phyloP scores from a whole-genome alignment of 2,888 invertebrate species.

The Junonia oenone region DNA sequence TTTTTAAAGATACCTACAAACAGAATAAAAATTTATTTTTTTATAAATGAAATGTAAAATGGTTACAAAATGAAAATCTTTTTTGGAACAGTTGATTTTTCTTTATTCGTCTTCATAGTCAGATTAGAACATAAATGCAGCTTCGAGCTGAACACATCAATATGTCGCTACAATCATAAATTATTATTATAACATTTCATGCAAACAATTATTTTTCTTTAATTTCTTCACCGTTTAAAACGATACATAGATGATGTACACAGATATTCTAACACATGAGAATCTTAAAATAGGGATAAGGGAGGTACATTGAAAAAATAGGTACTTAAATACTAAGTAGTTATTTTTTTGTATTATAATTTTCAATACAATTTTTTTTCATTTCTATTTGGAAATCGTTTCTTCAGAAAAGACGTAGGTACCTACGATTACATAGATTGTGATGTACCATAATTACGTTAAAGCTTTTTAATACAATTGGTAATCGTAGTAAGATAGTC shows the following conservation, averaged over 20 bases:
- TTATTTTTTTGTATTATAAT: neutral
- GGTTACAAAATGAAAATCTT: constrained; percentile 3
- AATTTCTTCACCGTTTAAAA: too few relatives aligned
- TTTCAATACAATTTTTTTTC: neutral
- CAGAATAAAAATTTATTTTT: neutral
- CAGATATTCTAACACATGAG: constrained; percentile 24
- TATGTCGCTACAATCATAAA: constrained; percentile 31
- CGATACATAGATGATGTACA: constrained; percentile 37
- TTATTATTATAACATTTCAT: constrained; percentile 33
- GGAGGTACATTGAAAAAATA: neutral
- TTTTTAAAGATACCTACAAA: neutral
- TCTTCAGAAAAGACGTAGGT: neutral
- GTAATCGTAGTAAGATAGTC: constrained; percentile 1
- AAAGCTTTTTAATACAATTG: constrained; percentile 1
- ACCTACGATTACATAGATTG: neutral
- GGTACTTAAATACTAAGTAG: neutral
- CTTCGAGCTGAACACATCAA: constrained; percentile 60
- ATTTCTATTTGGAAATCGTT: neutral
- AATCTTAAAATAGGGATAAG: neutral
- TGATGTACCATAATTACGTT: neutral
- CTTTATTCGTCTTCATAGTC: constrained; percentile 43
- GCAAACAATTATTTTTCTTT: constrained; percentile 32
- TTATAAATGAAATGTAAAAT: too few relatives aligned
- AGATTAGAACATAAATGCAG: constrained; percentile 39
- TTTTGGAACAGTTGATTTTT: constrained; percentile 23